phyloP scores from a whole-genome alignment of 1,140 invertebrate genomes.

The Cotesia typhae region DNA sequence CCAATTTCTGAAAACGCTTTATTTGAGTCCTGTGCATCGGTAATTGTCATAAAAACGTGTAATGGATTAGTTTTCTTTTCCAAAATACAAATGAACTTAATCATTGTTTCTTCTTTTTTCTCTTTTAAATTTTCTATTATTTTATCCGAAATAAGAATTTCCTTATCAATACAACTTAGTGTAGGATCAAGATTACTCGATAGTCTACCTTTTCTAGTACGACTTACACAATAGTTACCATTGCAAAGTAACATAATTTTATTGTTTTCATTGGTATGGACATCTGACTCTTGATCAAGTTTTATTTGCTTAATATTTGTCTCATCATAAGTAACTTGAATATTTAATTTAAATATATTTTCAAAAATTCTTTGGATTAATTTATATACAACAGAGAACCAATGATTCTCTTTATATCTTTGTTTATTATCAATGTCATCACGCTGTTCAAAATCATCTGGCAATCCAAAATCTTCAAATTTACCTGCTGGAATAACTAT shows the following conservation, averaged over 20 bases:
- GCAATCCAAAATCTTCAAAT: slow-evolving; percentile 38
- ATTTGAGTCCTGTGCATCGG: slow-evolving; percentile 33
- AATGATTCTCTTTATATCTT: slow-evolving; percentile 39
- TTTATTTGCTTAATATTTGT: slow-evolving; percentile 52
- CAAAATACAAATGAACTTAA: slow-evolving; percentile 47
- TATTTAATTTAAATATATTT: slow-evolving; percentile 49
- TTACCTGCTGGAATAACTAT: slow-evolving; percentile 26
- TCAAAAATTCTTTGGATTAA: slow-evolving; percentile 51
- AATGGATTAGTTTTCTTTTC: slow-evolving; percentile 38
- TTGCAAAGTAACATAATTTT: slow-evolving; percentile 45
- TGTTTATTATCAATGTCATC: slow-evolving; percentile 37
- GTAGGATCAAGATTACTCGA: slow-evolving; percentile 32
- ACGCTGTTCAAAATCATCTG: slow-evolving; percentile 38
- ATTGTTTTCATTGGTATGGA: slow-evolving; percentile 48
- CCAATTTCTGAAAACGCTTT: slow-evolving; percentile 40
- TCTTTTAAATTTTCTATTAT: slow-evolving; percentile 35
- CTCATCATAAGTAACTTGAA: slow-evolving; percentile 38
- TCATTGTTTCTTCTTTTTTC: slow-evolving; percentile 27
- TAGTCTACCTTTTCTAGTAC: slow-evolving; percentile 42
- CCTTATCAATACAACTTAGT: slow-evolving; percentile 47
- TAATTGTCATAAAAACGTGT: slow-evolving; percentile 39
- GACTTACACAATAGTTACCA: slow-evolving; percentile 48
- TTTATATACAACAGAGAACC: slow-evolving; percentile 44
- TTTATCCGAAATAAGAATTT: slow-evolving; percentile 49
- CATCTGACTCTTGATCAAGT: slow-evolving; percentile 49